Evolutionary conservation across 2,113 vertebrate genomes (phyloP).

Genomic region (Rhinopithecus roxellana): DNA sequence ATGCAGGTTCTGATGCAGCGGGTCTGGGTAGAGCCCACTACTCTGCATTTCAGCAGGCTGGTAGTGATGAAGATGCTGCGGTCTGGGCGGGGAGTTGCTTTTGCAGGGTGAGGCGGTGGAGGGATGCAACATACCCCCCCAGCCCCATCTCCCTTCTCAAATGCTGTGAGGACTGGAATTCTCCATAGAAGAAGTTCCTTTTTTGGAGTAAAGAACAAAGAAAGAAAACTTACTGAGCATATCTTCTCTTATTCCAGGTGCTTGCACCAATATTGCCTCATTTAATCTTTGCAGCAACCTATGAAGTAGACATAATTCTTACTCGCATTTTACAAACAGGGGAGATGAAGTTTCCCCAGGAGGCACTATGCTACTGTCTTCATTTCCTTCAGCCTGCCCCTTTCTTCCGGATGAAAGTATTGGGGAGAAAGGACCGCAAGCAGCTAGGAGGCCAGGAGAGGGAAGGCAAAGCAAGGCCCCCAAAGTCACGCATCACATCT

Average conservation of each 20-base stretch:
- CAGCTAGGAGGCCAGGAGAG: neutral
- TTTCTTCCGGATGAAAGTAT: neutral
- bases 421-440: neutral
- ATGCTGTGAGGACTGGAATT: neutral
- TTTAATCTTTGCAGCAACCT: neutral
- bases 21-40: neutral
- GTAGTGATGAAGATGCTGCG: neutral
- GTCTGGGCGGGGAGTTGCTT: neutral
- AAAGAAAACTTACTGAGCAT: neutral
- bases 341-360: neutral
- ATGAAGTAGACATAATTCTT: neutral
- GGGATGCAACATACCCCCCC: too few species aligned
- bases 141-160: neutral
- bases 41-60: neutral
- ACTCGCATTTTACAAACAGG: neutral
- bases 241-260: neutral
- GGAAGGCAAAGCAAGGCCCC: neutral
- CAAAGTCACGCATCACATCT: neutral
- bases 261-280: neutral
- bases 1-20: neutral
- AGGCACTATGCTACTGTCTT: neutral
- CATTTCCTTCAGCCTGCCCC: neutral
- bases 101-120: neutral
- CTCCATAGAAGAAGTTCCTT: neutral
- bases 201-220: neutral